A percentile compares a stretch with the other conserved stretches of the same genome.
These are phyloP conservation scores for Siniperca undulata DNA, from an alignment of 2,797 vertebrate genomes.

Conservation along the genomic window DNA sequence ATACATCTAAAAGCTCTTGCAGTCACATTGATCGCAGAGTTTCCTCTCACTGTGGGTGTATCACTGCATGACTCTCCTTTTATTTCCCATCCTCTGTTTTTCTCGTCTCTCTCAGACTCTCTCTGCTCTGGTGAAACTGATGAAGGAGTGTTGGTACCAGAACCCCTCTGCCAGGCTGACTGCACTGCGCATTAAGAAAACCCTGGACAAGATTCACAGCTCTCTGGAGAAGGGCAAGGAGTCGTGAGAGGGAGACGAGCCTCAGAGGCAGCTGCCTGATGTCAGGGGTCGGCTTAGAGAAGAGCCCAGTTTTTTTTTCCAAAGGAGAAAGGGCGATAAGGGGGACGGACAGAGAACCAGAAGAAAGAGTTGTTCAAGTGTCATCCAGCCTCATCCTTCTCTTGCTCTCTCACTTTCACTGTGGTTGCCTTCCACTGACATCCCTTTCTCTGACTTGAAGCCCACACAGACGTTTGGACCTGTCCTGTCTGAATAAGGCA, in stretches of 20 bases:
- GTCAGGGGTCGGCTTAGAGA: constrained; percentile 30
- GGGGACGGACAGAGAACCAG: constrained; percentile 14
- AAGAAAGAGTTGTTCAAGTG: constrained; percentile 29
- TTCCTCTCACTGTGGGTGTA: neutral
- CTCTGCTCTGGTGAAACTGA: constrained; percentile 88
- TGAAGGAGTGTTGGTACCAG: constrained; percentile 92
- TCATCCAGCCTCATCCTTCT: constrained; percentile 57
- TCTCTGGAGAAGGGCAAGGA: constrained; percentile 88
- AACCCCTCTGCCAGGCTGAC: constrained; percentile 89
- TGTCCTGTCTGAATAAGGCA: constrained; percentile 43
- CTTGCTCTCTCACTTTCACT: constrained; percentile 46
- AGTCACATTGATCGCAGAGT: neutral
- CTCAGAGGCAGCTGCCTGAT: constrained; percentile 31
- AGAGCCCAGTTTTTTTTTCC: neutral
- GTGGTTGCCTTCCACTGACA: constrained; percentile 59
- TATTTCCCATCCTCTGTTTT: neutral
- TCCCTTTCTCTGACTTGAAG: constrained; percentile 55
- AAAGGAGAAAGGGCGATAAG: constrained; percentile 3
- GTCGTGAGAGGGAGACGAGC: constrained; percentile 75
- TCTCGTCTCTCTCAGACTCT: constrained; percentile 78
- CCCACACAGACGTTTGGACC: constrained; percentile 39
- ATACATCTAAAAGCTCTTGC: constrained; percentile 1
- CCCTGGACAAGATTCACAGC: constrained; percentile 89
- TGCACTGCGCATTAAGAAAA: constrained; percentile 89
- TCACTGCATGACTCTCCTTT: neutral